These are phyloP conservation scores for Heliconius melpomene DNA, from an alignment of 1,140 invertebrate species.

Conservation along the genomic window DNA sequence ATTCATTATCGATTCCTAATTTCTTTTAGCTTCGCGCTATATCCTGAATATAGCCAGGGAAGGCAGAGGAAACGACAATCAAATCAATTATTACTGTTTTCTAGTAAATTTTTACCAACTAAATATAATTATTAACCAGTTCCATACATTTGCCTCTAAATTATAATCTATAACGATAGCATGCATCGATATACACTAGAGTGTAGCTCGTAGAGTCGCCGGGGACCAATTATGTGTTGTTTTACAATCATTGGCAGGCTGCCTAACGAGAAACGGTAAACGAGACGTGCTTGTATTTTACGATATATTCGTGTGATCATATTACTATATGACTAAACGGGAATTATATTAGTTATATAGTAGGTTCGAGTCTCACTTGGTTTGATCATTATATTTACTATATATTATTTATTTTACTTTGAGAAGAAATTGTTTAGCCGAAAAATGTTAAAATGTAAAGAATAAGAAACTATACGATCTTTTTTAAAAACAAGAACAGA, in stretches of 20 bases:
- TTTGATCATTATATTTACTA: neutral
- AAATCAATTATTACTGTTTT: no score
- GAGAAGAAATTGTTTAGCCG: no score
- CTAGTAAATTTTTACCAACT: no score
- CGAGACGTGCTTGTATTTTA: slow-evolving; percentile 21
- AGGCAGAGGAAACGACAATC: no score
- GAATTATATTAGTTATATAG: neutral
- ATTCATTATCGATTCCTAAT: no score
- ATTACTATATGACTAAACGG: slow-evolving; percentile 1
- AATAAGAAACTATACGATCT: no score
- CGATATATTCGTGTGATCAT: slow-evolving; percentile 6
- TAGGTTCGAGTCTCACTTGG: no score
- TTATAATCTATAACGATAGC: neutral
- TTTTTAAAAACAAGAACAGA: no score
- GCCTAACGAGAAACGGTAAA: slow-evolving; percentile 36
- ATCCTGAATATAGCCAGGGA: no score
- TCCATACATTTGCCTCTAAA: neutral
- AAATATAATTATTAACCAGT: neutral
- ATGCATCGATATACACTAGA: neutral
- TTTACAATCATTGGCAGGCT: slow-evolving; percentile 40
- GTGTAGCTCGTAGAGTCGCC: slow-evolving; percentile 1
- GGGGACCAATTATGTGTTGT: slow-evolving; percentile 40
- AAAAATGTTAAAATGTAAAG: no score
- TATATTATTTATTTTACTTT: no score
- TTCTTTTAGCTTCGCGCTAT: no score